Evolutionary conservation across 2,113 vertebrate species (phyloP).

Genomic region (Psettodes erumei): DNA sequence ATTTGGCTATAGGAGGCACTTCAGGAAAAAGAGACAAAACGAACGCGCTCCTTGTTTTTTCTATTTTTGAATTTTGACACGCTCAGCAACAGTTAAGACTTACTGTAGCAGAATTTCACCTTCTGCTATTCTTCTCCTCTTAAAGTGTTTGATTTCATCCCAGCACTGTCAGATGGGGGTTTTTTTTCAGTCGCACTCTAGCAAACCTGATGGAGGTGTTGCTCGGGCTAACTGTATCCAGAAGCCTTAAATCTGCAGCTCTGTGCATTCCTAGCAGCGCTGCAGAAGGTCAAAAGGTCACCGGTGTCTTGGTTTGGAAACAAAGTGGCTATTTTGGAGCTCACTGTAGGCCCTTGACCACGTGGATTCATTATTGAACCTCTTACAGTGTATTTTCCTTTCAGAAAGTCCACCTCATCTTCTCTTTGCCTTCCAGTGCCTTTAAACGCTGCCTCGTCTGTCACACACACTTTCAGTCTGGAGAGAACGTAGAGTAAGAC

Average conservation of each 20-base stretch:
- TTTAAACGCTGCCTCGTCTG: not conserved
- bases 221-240: not conserved
- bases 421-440: no score
- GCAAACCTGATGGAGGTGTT: slow-evolving; percentile 5
- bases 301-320: slow-evolving; percentile 7
- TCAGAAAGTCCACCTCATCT: not conserved
- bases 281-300: slow-evolving; percentile 28
- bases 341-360: not conserved
- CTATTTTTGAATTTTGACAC: no score
- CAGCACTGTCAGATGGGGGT: no score
- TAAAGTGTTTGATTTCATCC: no score
- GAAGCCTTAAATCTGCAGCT: slow-evolving; percentile 11
- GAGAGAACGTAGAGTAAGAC: not conserved
- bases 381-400: not conserved
- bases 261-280: slow-evolving; percentile 5
- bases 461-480: not conserved
- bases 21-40: slow-evolving; percentile 1
- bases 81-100: not conserved
- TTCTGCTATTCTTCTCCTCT: not conserved
- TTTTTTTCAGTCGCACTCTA: not conserved
- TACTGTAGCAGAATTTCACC: not conserved
- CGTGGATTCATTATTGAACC: not conserved
- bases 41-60: not conserved
- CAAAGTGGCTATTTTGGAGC: slow-evolving; percentile 32
- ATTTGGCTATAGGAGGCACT: no score